Evolutionary conservation across 2,888 invertebrate species (phyloP), one percentile per base, ranked within the genome.

Genomic region (Epinotia ramella): DNA sequence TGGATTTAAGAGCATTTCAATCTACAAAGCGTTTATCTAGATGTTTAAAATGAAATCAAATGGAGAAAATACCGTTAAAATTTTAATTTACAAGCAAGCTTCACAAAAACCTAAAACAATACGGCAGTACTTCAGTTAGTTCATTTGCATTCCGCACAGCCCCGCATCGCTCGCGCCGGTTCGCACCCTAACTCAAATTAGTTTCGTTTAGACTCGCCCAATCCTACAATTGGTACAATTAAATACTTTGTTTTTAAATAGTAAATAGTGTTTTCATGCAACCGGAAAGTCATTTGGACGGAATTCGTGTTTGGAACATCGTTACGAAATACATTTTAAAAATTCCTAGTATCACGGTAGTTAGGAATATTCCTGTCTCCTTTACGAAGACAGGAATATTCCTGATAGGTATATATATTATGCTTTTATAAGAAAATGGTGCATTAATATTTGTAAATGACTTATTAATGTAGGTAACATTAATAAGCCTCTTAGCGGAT

Each of bases 111-210:
- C 62, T 72, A 67, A 67, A 72, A 76, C 76, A 76, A 76, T 76
- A 72, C 72, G 67, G 33, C 67, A 20, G 76, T 76, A 72, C 67
- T 76, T 76, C 76, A 67, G 72, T 76, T 72, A 20, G 72, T 67
- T 72, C 76, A 76, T 76, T 72, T 72, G 76, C 76, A 76, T 76
- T 76, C 76, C 62, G 56, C 56, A 18, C 76, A 33, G 56, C 24
- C 28, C 40, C 28, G 62, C 72, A 33, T 72, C 76, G 71, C 72
- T 56, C 65, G 66, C 71, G 69, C 44, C 57, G 53, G 71, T 44
- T 71, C 71, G 66, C 76, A 67, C 62, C 67, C 72, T 67, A 65
- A 76, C 67, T 53, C 76, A 67, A 76, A 76, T 76, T 76, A 72
- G 76, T 71, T 76, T 72, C 76, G 44, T 67, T 76, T 67, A 67